A percentile compares a stretch with the other conserved stretches of the same genome.
Evolutionary conservation across 23 tunicate genomes (phyloP).

Genomic region (Halocynthia roretzi): DNA sequence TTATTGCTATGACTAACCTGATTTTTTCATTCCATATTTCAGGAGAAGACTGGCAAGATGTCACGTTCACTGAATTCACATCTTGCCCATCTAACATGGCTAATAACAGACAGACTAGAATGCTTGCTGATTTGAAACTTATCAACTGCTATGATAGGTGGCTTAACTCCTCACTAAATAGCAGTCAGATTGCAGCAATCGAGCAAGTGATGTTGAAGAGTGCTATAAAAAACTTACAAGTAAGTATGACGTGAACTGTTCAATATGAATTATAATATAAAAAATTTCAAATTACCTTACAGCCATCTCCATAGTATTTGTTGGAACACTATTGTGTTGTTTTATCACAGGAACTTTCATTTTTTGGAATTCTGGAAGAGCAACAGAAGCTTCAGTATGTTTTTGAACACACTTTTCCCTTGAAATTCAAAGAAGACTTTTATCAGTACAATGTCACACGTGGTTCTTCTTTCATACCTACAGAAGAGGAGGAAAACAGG

Average conservation of each 20-base stretch:
- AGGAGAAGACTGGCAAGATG: conserved; percentile 64
- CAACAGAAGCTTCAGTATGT: conserved; percentile 38
- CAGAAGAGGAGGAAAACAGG: conserved; percentile 1
- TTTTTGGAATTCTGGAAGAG: conserved; percentile 70
- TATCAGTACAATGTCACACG: conserved; percentile 13
- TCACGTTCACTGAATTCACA: conserved; percentile 60
- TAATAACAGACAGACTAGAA: conserved; percentile 76
- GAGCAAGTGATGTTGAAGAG: conserved; percentile 43
- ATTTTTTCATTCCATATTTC: no score
- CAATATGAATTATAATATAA: background rate
- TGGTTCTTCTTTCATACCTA: conserved; percentile 16
- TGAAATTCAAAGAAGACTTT: conserved; percentile 58
- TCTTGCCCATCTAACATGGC: conserved; percentile 56
- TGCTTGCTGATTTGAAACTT: conserved; percentile 57
- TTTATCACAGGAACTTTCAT: conserved; percentile 30
- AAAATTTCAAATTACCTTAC: no score
- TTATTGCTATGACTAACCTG: no score
- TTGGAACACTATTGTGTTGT: background rate
- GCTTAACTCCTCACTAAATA: background rate
- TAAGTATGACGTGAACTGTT: background rate
- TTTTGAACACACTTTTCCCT: conserved; percentile 47
- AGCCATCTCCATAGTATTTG: no score
- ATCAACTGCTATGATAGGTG: conserved; percentile 42
- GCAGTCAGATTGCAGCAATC: background rate
- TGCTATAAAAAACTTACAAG: conserved; percentile 61